A percentile compares a stretch with the other conserved stretches of the same genome.
Evolutionary conservation across 2,113 vertebrate genomes (phyloP).

Genomic region (Siphamia tubifer): DNA sequence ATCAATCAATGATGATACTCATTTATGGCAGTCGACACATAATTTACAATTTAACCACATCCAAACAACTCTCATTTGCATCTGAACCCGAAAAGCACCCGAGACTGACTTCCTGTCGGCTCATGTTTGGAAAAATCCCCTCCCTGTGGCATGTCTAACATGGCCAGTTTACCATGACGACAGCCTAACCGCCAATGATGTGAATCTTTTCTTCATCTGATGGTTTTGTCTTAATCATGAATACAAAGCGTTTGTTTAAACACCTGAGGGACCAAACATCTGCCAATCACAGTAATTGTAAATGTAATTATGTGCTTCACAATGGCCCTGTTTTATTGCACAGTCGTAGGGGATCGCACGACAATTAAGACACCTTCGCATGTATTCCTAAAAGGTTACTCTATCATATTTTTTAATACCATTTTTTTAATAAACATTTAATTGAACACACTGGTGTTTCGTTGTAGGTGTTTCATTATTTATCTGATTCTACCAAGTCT

Average conservation of each 20-base stretch:
- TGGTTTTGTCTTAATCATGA: conserved; percentile 37
- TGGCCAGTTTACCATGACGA: conserved; percentile 21
- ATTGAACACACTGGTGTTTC: neutral
- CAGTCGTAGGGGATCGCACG: neutral
- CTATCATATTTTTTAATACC: neutral
- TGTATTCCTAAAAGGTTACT: neutral
- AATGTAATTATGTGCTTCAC: conserved; percentile 54
- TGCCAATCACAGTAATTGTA: conserved; percentile 46
- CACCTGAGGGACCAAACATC: conserved; percentile 48
- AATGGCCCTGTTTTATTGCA: conserved; percentile 18
- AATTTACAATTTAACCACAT: too few species aligned
- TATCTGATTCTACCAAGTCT: neutral
- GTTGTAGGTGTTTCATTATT: neutral
- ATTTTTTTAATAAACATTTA: too few species aligned
- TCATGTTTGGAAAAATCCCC: too few species aligned
- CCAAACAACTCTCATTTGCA: too few species aligned
- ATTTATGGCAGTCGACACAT: too few species aligned
- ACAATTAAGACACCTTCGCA: neutral
- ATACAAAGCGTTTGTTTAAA: conserved; percentile 48
- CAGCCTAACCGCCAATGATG: conserved; percentile 28
- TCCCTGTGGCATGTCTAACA: conserved; percentile 4
- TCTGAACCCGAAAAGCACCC: too few species aligned
- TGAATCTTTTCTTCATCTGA: conserved; percentile 23
- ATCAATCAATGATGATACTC: too few species aligned
- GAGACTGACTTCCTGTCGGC: too few species aligned